Conservation (phyloP, 2,888 invertebrate species). For the Limnephilus marmoratus region DNA sequence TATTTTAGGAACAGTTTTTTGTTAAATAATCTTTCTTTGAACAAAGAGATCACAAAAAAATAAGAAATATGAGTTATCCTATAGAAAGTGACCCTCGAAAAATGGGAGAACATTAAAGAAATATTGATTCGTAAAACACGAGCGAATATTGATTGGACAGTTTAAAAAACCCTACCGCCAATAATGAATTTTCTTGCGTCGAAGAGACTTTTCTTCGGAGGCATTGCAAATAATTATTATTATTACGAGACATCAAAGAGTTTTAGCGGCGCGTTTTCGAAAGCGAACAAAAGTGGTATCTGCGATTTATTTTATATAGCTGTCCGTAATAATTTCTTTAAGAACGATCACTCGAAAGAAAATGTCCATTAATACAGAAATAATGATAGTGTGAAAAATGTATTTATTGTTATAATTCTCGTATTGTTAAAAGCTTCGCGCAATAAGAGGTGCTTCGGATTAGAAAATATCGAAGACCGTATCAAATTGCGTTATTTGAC, state of each 20-base stretch:
- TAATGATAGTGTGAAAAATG: not conserved
- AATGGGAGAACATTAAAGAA: not conserved
- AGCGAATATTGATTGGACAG: not conserved
- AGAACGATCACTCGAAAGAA: not conserved
- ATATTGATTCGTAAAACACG: not conserved
- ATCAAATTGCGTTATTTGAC: constrained; percentile 17
- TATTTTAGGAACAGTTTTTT: too few species aligned
- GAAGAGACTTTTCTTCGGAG: not conserved
- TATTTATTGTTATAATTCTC: not conserved
- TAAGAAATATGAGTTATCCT: too few species aligned
- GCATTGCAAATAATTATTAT: not conserved
- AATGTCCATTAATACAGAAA: not conserved
- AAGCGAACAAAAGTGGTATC: constrained; percentile 17
- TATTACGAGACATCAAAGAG: not conserved
- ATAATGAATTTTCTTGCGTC: not conserved
- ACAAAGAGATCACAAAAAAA: too few species aligned
- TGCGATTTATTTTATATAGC: constrained; percentile 12
- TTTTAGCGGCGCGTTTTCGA: constrained; percentile 31
- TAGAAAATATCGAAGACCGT: constrained; percentile 28
- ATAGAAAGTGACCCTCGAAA: too few species aligned
- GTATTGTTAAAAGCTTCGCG: not conserved
- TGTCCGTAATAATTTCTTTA: not conserved
- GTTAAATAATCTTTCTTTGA: too few species aligned
- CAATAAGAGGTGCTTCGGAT: constrained; percentile 10
- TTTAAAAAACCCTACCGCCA: not conserved